Evolutionary conservation across 2,113 vertebrate genomes (phyloP), one percentile per base, ranked within the genome.

Genomic region (Petrocephalus microphthalmus): DNA sequence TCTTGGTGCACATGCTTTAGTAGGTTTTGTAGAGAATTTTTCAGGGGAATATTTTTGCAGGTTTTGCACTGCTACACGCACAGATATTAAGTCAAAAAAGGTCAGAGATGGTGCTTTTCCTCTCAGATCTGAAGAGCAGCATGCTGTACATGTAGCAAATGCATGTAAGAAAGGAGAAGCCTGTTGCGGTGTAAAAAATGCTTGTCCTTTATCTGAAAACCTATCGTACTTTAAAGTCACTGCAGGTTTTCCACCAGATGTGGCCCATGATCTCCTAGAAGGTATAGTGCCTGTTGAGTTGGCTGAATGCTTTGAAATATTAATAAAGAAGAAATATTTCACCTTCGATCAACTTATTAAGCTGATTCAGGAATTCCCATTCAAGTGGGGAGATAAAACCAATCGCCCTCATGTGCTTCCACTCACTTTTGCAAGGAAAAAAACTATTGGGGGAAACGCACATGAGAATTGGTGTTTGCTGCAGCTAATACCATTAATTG

Each of bases 371-470:
- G 47, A 45, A 47, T 91, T 91, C 85, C 89, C 87, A 56, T 90
- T 87, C 84, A 91, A 91, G 49, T 71, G 88, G 85, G 56, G 37
- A 42, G 89, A 92, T 74, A 91, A 91, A 88, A 74, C 29, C 54
- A 90, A 71, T 81, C 51, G 49, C 15, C 52, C 56, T 47, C 47
- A 88, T 89, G 25, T 84, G 29, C 60, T 89, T 8, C 45, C 90
- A 49, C 22, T 42, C 15, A 84, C 49, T 71, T 83, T 90, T 37
- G 64, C 20, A 74, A 89, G 37, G 87, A 86, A 42, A 29, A 71
- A 71, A 33, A 60, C 88, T 89, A 52, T 90, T 13, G 83, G 85
- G 87, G 89, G n/a, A 25, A 71, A 71, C 1, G 25, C 25, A 33
- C 8, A 71, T 29, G 64, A 71, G 64, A 71, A 33, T 71, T 71